Percentiles rank a stretch among this genome's conserved stretches.
Evolutionary conservation across 2,888 invertebrate genomes (phyloP).

Genomic region (Ceramica pisi): DNA sequence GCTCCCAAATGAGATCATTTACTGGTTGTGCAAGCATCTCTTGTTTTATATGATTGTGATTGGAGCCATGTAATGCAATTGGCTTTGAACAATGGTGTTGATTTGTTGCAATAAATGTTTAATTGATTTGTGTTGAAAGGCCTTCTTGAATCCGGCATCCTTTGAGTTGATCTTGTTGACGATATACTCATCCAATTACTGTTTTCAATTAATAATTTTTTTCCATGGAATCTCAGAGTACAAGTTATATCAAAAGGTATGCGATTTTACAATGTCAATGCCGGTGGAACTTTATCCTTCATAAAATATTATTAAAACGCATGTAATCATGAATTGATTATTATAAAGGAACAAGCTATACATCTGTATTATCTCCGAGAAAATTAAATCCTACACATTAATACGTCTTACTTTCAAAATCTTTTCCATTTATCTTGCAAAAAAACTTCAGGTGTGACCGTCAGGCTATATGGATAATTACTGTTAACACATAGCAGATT

Average conservation of each 20-base stretch:
- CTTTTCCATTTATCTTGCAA: slow-evolving; percentile 3
- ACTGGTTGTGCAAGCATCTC: slow-evolving; percentile 71
- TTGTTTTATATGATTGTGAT: slow-evolving; percentile 63
- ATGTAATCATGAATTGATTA: slow-evolving; percentile 24
- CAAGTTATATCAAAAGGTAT: not conserved
- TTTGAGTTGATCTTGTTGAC: not conserved
- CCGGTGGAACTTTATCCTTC: not conserved
- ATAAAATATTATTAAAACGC: not conserved
- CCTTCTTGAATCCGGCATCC: not conserved
- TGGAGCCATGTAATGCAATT: slow-evolving; percentile 49
- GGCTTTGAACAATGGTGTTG: slow-evolving; percentile 40
- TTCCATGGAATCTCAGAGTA: not conserved
- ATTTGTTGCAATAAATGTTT: slow-evolving; percentile 41
- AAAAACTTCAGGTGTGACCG: slow-evolving; percentile 8
- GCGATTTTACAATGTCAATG: not conserved
- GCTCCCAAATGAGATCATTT: slow-evolving; percentile 84
- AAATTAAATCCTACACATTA: slow-evolving; percentile 21
- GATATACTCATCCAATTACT: no score
- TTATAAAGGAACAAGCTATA: not conserved
- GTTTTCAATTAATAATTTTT: no score
- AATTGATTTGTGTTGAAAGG: slow-evolving; percentile 26
- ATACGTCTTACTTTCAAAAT: slow-evolving; percentile 11
- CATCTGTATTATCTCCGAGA: slow-evolving; percentile 5
- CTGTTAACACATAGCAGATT: slow-evolving; percentile 31
- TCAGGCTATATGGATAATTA: slow-evolving; percentile 14